Evolutionary conservation across 2,888 invertebrate genomes (phyloP).

Genomic region (Latrodectus elegans): DNA sequence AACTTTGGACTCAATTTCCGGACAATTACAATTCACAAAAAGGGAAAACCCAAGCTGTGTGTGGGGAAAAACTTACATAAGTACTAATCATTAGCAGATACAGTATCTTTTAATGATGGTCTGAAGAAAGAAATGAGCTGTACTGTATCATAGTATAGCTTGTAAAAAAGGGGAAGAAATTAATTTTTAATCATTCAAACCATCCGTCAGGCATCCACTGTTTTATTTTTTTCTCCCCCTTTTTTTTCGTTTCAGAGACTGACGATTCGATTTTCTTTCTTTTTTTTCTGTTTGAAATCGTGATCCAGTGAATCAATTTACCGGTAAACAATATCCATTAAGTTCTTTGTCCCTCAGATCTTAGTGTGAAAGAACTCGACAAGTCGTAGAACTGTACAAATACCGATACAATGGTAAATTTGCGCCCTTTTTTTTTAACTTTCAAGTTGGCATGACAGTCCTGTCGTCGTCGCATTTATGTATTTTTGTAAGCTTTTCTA

Average conservation of each 20-base stretch:
- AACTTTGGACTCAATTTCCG: no score
- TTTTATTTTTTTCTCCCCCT: neutral
- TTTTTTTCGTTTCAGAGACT: neutral
- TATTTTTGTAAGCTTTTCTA: neutral
- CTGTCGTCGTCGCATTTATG: conserved; percentile 20
- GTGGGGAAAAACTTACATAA: neutral
- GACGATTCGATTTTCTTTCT: neutral
- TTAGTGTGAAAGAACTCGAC: conserved; percentile 17
- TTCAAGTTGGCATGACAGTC: conserved; percentile 7
- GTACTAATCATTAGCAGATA: conserved; percentile 11
- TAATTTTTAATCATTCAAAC: no score
- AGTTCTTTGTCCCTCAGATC: conserved; percentile 18
- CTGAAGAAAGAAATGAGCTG: neutral
- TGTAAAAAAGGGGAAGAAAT: no score
- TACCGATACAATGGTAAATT: conserved; percentile 30
- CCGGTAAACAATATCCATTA: conserved; percentile 12
- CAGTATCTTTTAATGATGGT: neutral
- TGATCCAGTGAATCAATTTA: conserved; percentile 44
- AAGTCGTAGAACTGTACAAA: neutral
- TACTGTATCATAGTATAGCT: no score
- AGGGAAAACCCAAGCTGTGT: no score
- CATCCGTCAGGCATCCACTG: neutral
- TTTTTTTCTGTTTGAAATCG: neutral
- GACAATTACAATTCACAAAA: no score
- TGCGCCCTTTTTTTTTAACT: neutral